phyloP scores from a whole-genome alignment of 2,113 vertebrate species.

The Ancistrus triradiatus region DNA sequence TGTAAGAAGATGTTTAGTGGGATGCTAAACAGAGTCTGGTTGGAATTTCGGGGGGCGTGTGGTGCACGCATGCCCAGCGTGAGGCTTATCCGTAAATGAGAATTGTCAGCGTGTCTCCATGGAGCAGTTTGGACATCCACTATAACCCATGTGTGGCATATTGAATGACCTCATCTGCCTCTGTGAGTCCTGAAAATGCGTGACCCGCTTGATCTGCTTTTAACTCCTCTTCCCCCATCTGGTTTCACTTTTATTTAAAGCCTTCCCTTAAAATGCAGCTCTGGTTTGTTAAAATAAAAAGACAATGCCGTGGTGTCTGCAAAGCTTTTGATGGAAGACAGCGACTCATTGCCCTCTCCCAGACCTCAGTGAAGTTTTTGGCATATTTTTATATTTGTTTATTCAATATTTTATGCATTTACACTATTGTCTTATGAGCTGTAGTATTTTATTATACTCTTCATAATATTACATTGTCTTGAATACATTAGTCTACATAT shows the following conservation, averaged over 20 bases:
- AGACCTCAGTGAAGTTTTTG: slow-evolving; percentile 23
- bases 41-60: not conserved
- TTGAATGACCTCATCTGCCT: slow-evolving; percentile 47
- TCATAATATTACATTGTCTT: too few species aligned
- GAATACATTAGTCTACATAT: too few species aligned
- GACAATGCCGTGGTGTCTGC: slow-evolving; percentile 45
- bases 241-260: slow-evolving; percentile 66
- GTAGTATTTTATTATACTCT: too few species aligned
- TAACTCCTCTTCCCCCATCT: slow-evolving; percentile 69
- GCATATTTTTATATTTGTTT: too few species aligned
- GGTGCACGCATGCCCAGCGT: not conserved
- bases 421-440: too few species aligned
- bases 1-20: not conserved
- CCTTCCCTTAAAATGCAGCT: slow-evolving; percentile 58
- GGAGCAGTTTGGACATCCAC: slow-evolving; percentile 1
- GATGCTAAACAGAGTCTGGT: not conserved
- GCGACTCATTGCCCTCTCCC: slow-evolving; percentile 2
- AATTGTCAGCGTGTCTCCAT: slow-evolving; percentile 12
- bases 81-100: not conserved
- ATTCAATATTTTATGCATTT: too few species aligned
- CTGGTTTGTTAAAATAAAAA: slow-evolving; percentile 53
- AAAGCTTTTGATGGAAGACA: slow-evolving; percentile 27
- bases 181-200: slow-evolving; percentile 45
- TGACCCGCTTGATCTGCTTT: slow-evolving; percentile 57
- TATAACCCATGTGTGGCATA: slow-evolving; percentile 30